Conservation (phyloP, 2,797 vertebrate species). For the Monodelphis domestica region DNA sequence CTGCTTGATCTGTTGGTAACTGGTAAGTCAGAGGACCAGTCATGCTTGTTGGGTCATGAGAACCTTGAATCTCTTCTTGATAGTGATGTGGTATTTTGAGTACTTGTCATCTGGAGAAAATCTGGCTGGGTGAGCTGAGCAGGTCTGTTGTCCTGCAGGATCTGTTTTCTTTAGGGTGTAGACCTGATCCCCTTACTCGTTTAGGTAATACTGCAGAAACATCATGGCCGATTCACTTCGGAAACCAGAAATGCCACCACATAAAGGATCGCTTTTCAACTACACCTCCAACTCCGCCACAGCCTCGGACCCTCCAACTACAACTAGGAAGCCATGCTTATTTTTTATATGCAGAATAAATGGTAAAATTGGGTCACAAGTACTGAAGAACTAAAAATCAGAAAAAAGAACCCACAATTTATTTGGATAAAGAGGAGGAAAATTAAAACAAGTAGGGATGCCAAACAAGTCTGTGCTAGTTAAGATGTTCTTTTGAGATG, state of each 20-base stretch:
- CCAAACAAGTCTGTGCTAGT: background rate
- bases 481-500: constrained; percentile 29
- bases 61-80: constrained; percentile 93
- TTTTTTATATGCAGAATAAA: constrained; percentile 13
- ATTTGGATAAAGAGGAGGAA: background rate
- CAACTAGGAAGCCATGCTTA: too few relatives aligned
- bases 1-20: background rate
- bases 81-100: constrained; percentile 90
- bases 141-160: constrained; percentile 87
- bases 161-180: constrained; percentile 91
- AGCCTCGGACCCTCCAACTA: too few relatives aligned
- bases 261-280: too few relatives aligned
- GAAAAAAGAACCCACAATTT: background rate
- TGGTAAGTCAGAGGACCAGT: constrained; percentile 85
- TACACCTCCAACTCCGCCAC: too few relatives aligned
- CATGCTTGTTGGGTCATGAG: constrained; percentile 92
- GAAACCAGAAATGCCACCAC: too few relatives aligned
- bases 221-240: too few relatives aligned
- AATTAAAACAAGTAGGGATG: background rate
- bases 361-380: background rate
- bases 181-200: too few relatives aligned
- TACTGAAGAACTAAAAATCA: constrained; percentile 32
- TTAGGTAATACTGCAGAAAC: too few relatives aligned
- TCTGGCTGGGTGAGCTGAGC: constrained; percentile 93
- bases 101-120: constrained; percentile 97